Base-by-base conservation (phyloP, 1,140 invertebrate genomes). In the Tetragnatha versicolor region DNA sequence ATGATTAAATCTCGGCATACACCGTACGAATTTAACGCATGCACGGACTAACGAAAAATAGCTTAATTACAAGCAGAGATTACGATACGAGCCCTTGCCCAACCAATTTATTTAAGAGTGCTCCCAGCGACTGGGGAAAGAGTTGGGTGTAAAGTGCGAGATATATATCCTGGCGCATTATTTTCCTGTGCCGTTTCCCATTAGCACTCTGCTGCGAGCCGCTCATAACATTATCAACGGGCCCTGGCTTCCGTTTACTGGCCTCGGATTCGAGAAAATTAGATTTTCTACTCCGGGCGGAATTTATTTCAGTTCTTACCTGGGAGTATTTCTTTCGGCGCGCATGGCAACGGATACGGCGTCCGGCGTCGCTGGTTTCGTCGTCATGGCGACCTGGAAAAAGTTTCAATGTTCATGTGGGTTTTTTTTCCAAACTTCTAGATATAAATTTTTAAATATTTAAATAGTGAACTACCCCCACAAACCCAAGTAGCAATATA, bases 331-430 rank as follows among this genome's bases (percentile, higher is more conserved):
- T 20, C 27, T 29, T 22, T 63, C 72, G 20, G 55, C 25, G 72
- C 58, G 58, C 72, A 75, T 75, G 53, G 72, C 72, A 63, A 75
- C 72, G 37, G 37, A 25, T 22, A 35, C 72, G 39, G 14, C 58
- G 45, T 75, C 72, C n/a, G n/a, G n/a, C 42, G 72, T 51, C 39
- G 58, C 58, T 49, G 72, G 39, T 33, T 63, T 61, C 14, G 72
- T 75, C 29, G 72, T 75, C 72, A 75, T 75, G 58, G 29, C 72
- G 37, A 63, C 60, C 72, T 75, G 58, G 9, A 63, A 75, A 25
- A 45, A 20, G 37, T n/a, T n/a, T n/a, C n/a, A n/a, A n/a, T n/a
- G n/a, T n/a, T n/a, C n/a, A n/a, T n/a, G n/a, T n/a, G n/a, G n/a
- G n/a, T n/a, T n/a, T n/a, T n/a, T n/a, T n/a, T n/a, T n/a, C n/a